Conservation (phyloP, 1,140 invertebrate genomes). For the Formica selysi region DNA sequence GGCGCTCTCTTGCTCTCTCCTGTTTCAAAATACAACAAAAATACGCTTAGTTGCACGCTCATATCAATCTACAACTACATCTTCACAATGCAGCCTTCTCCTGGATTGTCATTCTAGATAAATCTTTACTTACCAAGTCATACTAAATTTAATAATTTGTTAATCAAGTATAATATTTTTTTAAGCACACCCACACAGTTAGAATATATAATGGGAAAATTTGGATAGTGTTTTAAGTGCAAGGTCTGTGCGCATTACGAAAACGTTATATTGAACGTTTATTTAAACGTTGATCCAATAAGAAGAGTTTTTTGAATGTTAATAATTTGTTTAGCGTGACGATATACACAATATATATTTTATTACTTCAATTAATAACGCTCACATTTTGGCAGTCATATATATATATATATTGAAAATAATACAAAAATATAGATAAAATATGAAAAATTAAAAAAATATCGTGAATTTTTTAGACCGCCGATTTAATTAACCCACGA, state of each 20-base stretch:
- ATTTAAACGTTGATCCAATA: no score
- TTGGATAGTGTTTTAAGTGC: no score
- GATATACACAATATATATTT: no score
- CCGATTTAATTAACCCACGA: constrained; percentile 33
- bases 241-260: no score
- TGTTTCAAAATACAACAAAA: constrained; percentile 47
- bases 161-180: no score
- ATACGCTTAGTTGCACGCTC: constrained; percentile 40
- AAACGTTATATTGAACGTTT: no score
- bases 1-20: constrained; percentile 45
- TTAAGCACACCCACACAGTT: no score
- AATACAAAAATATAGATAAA: no score
- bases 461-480: background rate
- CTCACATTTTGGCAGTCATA: background rate
- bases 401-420: background rate
- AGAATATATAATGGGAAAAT: no score
- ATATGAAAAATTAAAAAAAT: no score
- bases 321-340: no score
- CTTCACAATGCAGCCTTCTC: background rate
- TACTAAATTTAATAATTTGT: background rate
- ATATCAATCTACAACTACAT: background rate
- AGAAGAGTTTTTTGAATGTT: no score
- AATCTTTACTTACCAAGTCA: background rate
- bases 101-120: background rate
- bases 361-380: background rate